Evolutionary conservation across 2,113 vertebrate genomes (phyloP), one percentile per base, ranked within the genome.

Genomic region (Grallaria varia): DNA sequence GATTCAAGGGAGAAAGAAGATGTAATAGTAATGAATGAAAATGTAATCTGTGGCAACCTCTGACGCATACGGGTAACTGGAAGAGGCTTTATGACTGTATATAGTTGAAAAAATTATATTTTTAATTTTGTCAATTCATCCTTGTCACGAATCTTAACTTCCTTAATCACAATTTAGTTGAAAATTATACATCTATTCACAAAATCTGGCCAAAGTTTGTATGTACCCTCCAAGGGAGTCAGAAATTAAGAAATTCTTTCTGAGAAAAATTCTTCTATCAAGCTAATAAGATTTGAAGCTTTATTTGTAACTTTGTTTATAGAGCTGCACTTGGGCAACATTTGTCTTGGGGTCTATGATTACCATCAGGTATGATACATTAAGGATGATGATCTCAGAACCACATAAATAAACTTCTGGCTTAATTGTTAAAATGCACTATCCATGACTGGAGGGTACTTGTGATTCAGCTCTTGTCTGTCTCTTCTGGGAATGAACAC

Each of bases 21-120:
- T 95, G 72, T 69, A 94, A 88, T 64, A n/a, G 11, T 91, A 96
- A 97, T 96, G 92, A 97, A 96, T 96, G 93, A 94, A 98, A 96
- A 97, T 93, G 92, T 93, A 76, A 93, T 97, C 60, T 91, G 25
- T 58, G 58, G 76, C 91, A 92, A 93, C 63, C 95, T 96, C 95
- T 97, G 81, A 97, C 95, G 95, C 96, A 96, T 72, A 71, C 78
- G 72, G 73, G 72, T 91, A 92, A 93, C 87, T 50, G 84, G 78
- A 97, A 84, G 74, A 89, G 49, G 39, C 79, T 97, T 93, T 93
- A 55, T 96, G 68, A 49, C 80, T 68, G 45, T 89, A 42, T 96
- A 60, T 19, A 84, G 72, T 88, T 95, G 88, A 93, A 72, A 80
- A 92, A 97, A 94, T 67, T 87, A 58, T 84, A n/a, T 97, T 95